A percentile compares a stretch with the other conserved stretches of the same genome.
phyloP scores from a whole-genome alignment of 1,140 invertebrate genomes.

The Drosophila funebris region DNA sequence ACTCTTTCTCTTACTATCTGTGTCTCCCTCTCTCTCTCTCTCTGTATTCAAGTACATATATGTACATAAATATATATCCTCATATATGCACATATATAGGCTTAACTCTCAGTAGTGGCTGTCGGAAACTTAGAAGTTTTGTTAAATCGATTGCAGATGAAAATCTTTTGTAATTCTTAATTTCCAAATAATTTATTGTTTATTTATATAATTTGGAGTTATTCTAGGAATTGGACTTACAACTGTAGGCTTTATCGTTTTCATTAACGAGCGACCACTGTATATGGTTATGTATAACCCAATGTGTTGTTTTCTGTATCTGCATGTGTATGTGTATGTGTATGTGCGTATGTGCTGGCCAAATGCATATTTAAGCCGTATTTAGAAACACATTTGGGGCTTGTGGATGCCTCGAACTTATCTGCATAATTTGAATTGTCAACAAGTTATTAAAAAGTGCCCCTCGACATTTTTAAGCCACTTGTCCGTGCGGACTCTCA shows the following conservation, averaged over 20 bases:
- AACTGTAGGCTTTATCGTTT: not conserved
- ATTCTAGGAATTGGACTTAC: not conserved
- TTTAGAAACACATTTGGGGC: conserved; percentile 8
- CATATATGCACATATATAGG: not conserved
- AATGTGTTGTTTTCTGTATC: no score
- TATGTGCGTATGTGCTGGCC: conserved; percentile 8
- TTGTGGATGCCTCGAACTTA: conserved; percentile 5
- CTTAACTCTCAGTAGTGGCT: not conserved
- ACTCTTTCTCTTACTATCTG: not conserved
- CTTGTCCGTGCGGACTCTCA: not conserved
- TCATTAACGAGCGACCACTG: not conserved
- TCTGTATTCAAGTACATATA: not conserved
- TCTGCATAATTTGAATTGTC: conserved; percentile 50
- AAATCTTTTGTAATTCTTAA: no score
- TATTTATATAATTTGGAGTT: no score
- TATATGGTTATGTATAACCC: no score
- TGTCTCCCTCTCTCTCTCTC: not conserved
- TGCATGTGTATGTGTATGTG: not conserved
- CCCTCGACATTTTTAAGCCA: conserved; percentile 1
- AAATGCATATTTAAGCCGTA: conserved; percentile 20
- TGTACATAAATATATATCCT: not conserved
- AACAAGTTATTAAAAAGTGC: conserved; percentile 41
- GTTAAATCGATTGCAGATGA: no score
- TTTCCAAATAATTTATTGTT: no score
- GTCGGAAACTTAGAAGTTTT: not conserved